Base-by-base conservation (phyloP, 2,797 vertebrate species). In the Chromobotia macracanthus region DNA sequence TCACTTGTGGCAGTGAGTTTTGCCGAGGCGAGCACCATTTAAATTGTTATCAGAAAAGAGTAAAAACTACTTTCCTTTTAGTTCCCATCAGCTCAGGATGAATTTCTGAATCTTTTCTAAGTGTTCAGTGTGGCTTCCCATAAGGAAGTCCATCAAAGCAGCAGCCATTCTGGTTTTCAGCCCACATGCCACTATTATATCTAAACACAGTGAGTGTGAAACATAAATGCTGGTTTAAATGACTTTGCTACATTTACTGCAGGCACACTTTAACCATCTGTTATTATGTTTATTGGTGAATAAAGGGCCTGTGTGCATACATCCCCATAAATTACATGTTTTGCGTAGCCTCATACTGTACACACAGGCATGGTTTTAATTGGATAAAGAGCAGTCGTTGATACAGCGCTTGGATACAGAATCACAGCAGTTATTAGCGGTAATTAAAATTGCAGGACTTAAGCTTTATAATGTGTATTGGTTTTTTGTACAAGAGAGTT, bases 271-370 rank as follows among this genome's bases (percentile, higher is more conserved):
- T 38, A 61, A 67, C 55, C 35, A 41, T 82, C 70, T 63, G 23
- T 75, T 74, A 75, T 82, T 80, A 76, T 58, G 53, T 66, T 72
- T 82, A 68, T 63, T 79, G 21, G 21, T 73, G 55, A 72, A 65
- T 6, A 53, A 48, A 77, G 69, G 8, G 28, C 76, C 38, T 50
- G 19, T 79, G 35, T 38, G 23, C 48, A 46, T 73, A 35, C 48
- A 63, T 66, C 5, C 2, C 35, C 18, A 64, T 74, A 55, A 74
- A 64, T 55, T 25, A 38, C 51, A 73, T 51, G 55, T 70, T 82
- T 58, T 65, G 8, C 25, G 35, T 72, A 38, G 16, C 11, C 5
- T 72, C 12, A 16, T 64, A 35, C n/a, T 50, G n/a, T 48, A 77
- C 31, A 72, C 61, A 31, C 41, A 61, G 15, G 12, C 78, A 4